phyloP scores from a whole-genome alignment of 2,888 invertebrate species.

The Chymomyza amoena region DNA sequence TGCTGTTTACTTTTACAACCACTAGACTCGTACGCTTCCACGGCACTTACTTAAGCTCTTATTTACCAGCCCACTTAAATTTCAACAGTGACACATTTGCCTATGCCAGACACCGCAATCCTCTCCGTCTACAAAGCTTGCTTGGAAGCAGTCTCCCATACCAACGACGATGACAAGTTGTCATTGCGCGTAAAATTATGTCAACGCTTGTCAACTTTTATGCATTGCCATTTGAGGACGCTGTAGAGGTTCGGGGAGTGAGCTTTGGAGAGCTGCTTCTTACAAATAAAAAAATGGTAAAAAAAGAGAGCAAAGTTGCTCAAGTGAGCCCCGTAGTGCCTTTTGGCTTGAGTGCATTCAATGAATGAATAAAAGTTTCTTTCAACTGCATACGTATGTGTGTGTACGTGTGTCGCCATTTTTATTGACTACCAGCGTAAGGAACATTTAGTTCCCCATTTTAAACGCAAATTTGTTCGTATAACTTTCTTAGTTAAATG shows the following conservation, averaged over 20 bases:
- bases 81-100: slow-evolving; percentile 19
- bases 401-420: slow-evolving; percentile 12
- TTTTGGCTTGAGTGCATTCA: slow-evolving; percentile 54
- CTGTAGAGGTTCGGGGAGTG: neutral
- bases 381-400: slow-evolving; percentile 9
- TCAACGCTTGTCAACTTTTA: slow-evolving; percentile 72
- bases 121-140: slow-evolving; percentile 19
- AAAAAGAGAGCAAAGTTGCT: slow-evolving; percentile 23
- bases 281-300: neutral
- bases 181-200: slow-evolving; percentile 70
- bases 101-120: slow-evolving; percentile 36
- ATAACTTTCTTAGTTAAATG: too few species aligned
- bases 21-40: neutral
- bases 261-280: neutral
- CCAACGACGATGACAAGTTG: slow-evolving; percentile 42
- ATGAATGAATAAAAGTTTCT: slow-evolving; percentile 56
- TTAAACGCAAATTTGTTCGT: too few species aligned
- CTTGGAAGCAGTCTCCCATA: neutral
- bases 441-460: too few species aligned
- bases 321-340: slow-evolving; percentile 55
- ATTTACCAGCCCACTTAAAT: slow-evolving; percentile 34
- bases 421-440: neutral
- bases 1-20: slow-evolving; percentile 1
- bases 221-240: slow-evolving; percentile 9
- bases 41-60: slow-evolving; percentile 53